Conservation (phyloP, 1,140 invertebrate species). For the Drosophila chauvacae region DNA sequence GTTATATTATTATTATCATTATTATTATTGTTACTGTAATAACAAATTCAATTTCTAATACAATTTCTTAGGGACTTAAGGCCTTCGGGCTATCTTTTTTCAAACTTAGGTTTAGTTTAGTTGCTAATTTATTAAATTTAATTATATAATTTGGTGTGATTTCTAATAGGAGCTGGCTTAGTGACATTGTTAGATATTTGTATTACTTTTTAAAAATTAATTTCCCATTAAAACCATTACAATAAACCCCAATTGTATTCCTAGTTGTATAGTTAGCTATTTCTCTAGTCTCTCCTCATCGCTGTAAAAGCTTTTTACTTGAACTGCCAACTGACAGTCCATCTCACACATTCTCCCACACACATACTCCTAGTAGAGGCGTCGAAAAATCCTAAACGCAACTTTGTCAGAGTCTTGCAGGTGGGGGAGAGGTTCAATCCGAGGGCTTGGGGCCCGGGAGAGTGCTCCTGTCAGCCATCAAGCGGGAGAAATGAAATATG, state of each 20-base stretch:
- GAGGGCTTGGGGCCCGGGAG: neutral
- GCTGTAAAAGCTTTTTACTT: slow-evolving; percentile 6
- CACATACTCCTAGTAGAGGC: slow-evolving; percentile 2
- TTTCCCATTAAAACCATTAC: neutral
- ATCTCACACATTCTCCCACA: slow-evolving; percentile 14
- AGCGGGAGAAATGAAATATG: slow-evolving; percentile 54
- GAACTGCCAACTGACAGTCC: slow-evolving; percentile 33
- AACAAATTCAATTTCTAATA: too few relatives aligned
- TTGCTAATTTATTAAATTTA: too few relatives aligned
- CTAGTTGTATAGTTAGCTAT: neutral
- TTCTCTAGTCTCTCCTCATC: neutral
- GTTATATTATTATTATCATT: neutral
- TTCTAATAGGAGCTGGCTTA: too few relatives aligned
- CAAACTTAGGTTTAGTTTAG: too few relatives aligned
- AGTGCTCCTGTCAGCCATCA: slow-evolving; percentile 50
- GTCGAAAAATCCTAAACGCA: slow-evolving; percentile 55
- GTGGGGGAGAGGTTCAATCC: neutral
- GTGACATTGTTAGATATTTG: too few relatives aligned
- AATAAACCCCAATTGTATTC: neutral
- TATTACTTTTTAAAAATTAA: neutral
- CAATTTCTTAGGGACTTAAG: too few relatives aligned
- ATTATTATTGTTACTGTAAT: neutral
- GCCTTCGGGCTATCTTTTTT: too few relatives aligned
- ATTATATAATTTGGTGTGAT: too few relatives aligned
- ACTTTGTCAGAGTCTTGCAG: slow-evolving; percentile 35